phyloP scores from a whole-genome alignment of 2,888 invertebrate genomes.

The Troides oblongomaculatus region DNA sequence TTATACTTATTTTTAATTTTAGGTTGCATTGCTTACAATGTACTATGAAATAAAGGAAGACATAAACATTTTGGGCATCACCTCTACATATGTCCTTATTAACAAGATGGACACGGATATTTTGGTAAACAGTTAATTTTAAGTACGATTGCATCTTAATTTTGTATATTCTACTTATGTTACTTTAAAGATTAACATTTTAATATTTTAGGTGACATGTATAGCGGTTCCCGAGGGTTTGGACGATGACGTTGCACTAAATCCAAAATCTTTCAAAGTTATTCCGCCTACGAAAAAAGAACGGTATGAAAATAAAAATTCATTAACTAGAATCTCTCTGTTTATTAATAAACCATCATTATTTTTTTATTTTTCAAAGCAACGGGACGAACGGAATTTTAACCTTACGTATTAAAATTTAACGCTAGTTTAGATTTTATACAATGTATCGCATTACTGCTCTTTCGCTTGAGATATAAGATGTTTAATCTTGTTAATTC shows the following conservation, averaged over 20 bases:
- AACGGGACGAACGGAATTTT: too few relatives aligned
- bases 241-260: constrained; percentile 35
- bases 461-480: too few relatives aligned
- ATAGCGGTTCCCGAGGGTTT: constrained; percentile 42
- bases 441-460: too few relatives aligned
- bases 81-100: constrained; percentile 81
- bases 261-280: constrained; percentile 47
- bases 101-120: constrained; percentile 80
- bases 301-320: constrained; percentile 2
- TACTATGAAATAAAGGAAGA: constrained; percentile 83
- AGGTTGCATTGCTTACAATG: constrained; percentile 83
- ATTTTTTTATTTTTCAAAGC: too few relatives aligned
- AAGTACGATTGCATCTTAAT: background rate
- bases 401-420: too few relatives aligned
- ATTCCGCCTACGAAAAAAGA: constrained; percentile 43
- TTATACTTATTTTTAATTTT: background rate
- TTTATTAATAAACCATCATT: background rate
- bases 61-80: constrained; percentile 83
- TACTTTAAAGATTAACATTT: background rate
- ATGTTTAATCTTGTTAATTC: too few relatives aligned
- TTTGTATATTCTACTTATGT: background rate
- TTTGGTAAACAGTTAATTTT: constrained; percentile 55
- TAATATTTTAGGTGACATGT: constrained; percentile 36
- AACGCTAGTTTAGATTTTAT: too few relatives aligned
- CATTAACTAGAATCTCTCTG: background rate